These are phyloP conservation scores for Seriola quinqueradiata DNA, from an alignment of 2,113 vertebrate genomes.

Conservation along the genomic window DNA sequence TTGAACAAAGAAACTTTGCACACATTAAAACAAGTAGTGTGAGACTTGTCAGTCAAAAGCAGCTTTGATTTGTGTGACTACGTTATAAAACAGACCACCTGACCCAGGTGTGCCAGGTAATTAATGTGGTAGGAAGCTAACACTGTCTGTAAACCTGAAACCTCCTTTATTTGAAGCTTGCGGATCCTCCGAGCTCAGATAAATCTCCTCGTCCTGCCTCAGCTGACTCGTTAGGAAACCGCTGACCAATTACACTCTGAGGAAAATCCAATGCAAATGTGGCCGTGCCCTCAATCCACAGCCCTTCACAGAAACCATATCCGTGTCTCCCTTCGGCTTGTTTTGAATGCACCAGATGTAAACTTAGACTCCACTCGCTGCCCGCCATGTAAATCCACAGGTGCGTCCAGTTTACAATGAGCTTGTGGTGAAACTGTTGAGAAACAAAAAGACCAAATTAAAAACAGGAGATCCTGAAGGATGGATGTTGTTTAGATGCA, in stretches of 20 bases:
- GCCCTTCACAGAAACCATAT: conserved; percentile 23
- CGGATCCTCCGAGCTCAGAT: background rate
- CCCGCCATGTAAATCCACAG: conserved; percentile 66
- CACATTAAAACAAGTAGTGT: no score
- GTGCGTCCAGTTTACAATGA: conserved; percentile 62
- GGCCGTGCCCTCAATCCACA: conserved; percentile 26
- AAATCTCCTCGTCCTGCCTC: background rate
- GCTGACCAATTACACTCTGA: conserved; percentile 23
- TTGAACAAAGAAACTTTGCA: no score
- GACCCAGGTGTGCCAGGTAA: background rate
- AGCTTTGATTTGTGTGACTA: no score
- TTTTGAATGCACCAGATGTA: conserved; percentile 53
- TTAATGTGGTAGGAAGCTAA: background rate
- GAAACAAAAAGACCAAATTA: conserved; percentile 61
- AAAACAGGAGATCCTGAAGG: conserved; percentile 55
- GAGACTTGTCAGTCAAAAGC: no score
- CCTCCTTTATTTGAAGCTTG: background rate
- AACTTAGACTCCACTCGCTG: conserved; percentile 26
- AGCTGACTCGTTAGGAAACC: conserved; percentile 11
- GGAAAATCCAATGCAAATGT: conserved; percentile 54
- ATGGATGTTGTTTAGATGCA: conserved; percentile 53
- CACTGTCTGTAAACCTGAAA: no score
- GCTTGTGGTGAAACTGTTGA: conserved; percentile 42
- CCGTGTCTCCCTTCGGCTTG: conserved; percentile 51
- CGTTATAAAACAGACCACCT: background rate